These are phyloP conservation scores for Acanthaster planci DNA, from an alignment of 35 echinoderm and acorn worm genomes.

Conservation along the genomic window DNA sequence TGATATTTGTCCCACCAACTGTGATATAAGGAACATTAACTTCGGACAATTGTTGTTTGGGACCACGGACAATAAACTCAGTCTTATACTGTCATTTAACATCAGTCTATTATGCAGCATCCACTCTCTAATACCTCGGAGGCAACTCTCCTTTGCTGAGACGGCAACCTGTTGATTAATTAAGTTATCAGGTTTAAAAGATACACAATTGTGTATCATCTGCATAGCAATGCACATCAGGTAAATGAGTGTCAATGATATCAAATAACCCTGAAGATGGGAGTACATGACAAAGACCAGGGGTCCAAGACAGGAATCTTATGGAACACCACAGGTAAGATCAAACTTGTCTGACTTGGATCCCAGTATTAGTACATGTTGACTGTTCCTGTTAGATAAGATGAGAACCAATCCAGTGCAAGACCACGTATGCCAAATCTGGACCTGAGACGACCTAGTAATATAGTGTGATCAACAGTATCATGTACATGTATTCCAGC, in stretches of 20 bases:
- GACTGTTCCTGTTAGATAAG: too few relatives aligned
- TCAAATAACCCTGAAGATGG: neutral
- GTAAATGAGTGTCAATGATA: too few relatives aligned
- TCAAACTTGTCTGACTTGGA: neutral
- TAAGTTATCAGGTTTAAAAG: too few relatives aligned
- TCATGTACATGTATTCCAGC: too few relatives aligned
- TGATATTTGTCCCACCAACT: neutral
- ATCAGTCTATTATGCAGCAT: too few relatives aligned
- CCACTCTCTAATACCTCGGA: neutral
- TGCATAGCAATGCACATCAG: neutral
- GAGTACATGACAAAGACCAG: neutral
- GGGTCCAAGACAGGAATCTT: constrained; percentile 7
- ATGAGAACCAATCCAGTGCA: too few relatives aligned
- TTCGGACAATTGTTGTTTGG: neutral
- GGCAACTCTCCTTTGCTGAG: neutral
- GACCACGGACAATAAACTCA: neutral
- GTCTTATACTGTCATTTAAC: constrained; percentile 6
- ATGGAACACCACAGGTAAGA: neutral
- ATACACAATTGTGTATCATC: too few relatives aligned
- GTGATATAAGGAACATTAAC: neutral
- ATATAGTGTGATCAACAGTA: too few relatives aligned
- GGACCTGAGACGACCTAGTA: too few relatives aligned
- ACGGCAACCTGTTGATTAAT: too few relatives aligned
- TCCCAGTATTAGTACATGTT: neutral
- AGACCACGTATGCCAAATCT: too few relatives aligned